A percentile compares a stretch with the other conserved stretches of the same genome.
Conservation (phyloP, 1,140 invertebrate species). For the Nautilus pompilius region DNA sequence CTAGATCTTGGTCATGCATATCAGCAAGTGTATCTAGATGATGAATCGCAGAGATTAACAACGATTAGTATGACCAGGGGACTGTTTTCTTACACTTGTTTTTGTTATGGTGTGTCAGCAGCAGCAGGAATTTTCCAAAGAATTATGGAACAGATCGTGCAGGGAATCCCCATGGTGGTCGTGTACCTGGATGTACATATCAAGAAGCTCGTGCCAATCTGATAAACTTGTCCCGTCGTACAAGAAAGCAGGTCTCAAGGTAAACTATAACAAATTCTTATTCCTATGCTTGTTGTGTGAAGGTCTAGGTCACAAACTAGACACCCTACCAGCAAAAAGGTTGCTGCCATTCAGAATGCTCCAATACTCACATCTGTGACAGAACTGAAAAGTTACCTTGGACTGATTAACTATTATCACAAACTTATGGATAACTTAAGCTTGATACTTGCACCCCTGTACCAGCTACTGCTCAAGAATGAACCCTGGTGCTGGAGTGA, state of each 20-base stretch:
- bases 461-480: constrained; percentile 3
- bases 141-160: constrained; percentile 51
- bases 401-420: constrained; percentile 12
- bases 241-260: too few species aligned
- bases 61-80: constrained; percentile 36
- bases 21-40: constrained; percentile 26
- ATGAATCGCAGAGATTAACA: constrained; percentile 22
- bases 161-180: constrained; percentile 11
- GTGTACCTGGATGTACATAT: constrained; percentile 20
- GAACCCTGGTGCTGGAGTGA: constrained; percentile 1
- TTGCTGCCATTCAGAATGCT: constrained; percentile 9
- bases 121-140: constrained; percentile 57
- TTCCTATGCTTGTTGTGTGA: too few species aligned
- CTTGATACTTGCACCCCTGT: constrained; percentile 3
- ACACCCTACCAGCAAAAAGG: constrained; percentile 11
- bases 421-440: constrained; percentile 13
- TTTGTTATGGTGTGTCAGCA: constrained; percentile 52
- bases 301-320: too few species aligned
- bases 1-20: constrained; percentile 36
- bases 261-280: too few species aligned
- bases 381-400: constrained; percentile 15
- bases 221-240: too few species aligned
- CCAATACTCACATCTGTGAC: constrained; percentile 8
- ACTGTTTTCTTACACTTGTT: constrained; percentile 26
- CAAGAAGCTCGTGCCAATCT: too few species aligned